These are phyloP conservation scores for Protomyctophum bolini DNA, from an alignment of 2,113 vertebrate genomes.

Conservation along the genomic window DNA sequence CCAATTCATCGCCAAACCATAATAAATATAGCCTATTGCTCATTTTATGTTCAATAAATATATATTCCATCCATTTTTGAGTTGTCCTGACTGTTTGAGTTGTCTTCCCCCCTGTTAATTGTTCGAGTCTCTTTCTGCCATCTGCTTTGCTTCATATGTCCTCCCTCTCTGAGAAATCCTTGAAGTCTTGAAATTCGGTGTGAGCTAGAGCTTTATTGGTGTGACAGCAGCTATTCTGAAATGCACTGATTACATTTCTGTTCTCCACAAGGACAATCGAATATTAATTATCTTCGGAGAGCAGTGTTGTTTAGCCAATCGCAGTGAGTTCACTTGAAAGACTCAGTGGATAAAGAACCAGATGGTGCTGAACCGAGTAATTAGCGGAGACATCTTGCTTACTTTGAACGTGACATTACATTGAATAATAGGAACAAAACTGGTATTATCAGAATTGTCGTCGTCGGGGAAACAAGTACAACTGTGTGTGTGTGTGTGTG, in stretches of 20 bases:
- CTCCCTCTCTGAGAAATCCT: constrained; percentile 19
- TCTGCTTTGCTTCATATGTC: constrained; percentile 34
- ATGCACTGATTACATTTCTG: constrained; percentile 32
- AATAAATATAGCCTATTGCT: no score
- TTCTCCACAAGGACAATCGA: constrained; percentile 32
- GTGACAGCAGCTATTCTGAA: constrained; percentile 56
- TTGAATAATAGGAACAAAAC: constrained; percentile 12
- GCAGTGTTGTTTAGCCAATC: not conserved
- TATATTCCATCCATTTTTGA: no score
- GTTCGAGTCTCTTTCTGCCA: constrained; percentile 25
- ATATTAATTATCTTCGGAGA: constrained; percentile 27
- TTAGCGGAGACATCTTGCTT: not conserved
- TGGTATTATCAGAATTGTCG: constrained; percentile 19
- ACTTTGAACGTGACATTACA: not conserved
- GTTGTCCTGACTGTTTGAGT: no score
- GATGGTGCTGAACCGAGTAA: constrained; percentile 1
- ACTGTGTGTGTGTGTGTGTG: constrained; percentile 41
- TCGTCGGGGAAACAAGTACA: constrained; percentile 27
- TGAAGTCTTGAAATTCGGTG: constrained; percentile 26
- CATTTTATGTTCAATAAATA: no score
- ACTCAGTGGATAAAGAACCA: constrained; percentile 9
- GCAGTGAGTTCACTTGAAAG: constrained; percentile 35
- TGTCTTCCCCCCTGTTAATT: constrained; percentile 31
- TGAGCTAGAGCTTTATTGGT: constrained; percentile 21
- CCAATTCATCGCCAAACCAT: no score